These are phyloP conservation scores for Amphipyra tragopoginis DNA, from an alignment of 2,888 invertebrate genomes.

Conservation along the genomic window DNA sequence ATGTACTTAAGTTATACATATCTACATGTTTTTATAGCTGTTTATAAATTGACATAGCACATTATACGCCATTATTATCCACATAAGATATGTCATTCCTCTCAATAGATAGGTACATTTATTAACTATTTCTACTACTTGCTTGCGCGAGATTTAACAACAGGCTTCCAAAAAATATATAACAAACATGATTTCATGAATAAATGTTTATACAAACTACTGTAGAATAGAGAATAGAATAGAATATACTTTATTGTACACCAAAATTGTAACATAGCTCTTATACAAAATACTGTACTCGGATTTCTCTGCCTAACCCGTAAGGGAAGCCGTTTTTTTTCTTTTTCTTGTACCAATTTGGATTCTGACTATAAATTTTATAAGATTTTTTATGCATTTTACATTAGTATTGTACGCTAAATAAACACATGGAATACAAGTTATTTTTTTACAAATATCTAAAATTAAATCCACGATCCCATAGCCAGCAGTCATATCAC, in stretches of 20 bases:
- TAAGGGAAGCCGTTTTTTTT: background rate
- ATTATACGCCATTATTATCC: constrained; percentile 52
- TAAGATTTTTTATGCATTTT: background rate
- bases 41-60: constrained; percentile 61
- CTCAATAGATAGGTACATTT: constrained; percentile 54
- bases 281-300: background rate
- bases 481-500: too few relatives aligned
- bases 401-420: background rate
- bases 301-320: constrained; percentile 4
- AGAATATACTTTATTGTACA: too few relatives aligned
- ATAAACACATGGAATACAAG: too few relatives aligned
- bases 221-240: too few relatives aligned
- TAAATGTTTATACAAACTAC: background rate
- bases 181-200: background rate
- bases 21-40: constrained; percentile 57
- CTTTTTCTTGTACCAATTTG: too few relatives aligned
- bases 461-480: too few relatives aligned
- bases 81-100: constrained; percentile 78
- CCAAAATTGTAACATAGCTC: too few relatives aligned
- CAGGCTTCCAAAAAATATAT: constrained; percentile 8
- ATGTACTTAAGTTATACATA: constrained; percentile 67
- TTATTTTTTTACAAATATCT: too few relatives aligned
- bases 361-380: too few relatives aligned
- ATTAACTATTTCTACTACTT: constrained; percentile 53
- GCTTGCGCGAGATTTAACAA: constrained; percentile 46